Evolutionary conservation across 2,797 vertebrate genomes (phyloP), one percentile per base, ranked within the genome.

Genomic region (Heteromormyrus szaboi): DNA sequence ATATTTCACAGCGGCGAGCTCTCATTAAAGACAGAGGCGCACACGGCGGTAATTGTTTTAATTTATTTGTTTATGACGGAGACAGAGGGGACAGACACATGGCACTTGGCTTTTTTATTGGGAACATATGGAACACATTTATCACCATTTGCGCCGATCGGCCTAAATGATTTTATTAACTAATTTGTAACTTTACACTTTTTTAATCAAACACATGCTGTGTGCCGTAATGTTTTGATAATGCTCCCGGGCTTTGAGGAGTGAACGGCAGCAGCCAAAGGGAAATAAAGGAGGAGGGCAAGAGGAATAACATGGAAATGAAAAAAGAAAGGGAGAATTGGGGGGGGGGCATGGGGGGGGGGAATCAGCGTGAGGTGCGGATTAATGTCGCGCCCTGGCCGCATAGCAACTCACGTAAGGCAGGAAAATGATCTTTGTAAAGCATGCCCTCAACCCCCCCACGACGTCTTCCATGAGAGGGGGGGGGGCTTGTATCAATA

Each of bases 1-100:
- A 95, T 94, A 92, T 93, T 94, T 95, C 93, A 94, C 92, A 0
- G 79, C 88, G 89, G 91, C 90, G 92, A 92, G 87, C 89, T 37
- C 90, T 89, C 94, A 91, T 93, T 93, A 95, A 93, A 94, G 94
- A 94, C 94, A 90, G 37, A 90, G 92, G 90, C 89, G 94, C 90
- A 91, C 46, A 3, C 91, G 19, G 91, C 91, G 37, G 93, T 96
- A 96, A 96, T 96, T 96, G 95, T 96, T 95, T 95, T 96, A 95
- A 95, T 96, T 96, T 95, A 96, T 95, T 95, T 94, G 94, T 96
- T 96, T 94, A 93, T 92, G 94, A 94, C 93, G 89, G 68, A 93
- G 95, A 93, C 92, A 92, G 95, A 94, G 95, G 95, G 95, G 94
- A 95, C 92, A 91, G 94, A 93, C 95, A 94, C 93, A 94, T 93